Conservation (phyloP, 2,113 vertebrate species). For the Pteronura brasiliensis region DNA sequence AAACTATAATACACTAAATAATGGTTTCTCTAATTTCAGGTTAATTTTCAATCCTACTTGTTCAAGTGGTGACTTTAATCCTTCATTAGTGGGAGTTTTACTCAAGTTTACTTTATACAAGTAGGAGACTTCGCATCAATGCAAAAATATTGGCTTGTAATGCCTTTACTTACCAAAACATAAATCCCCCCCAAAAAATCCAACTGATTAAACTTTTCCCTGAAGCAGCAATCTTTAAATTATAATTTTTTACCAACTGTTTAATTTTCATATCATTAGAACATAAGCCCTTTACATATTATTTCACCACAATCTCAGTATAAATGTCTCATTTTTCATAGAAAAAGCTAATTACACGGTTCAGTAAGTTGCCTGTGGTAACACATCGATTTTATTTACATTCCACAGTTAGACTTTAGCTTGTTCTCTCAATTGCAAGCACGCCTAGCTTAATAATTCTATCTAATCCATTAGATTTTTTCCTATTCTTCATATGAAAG, state of each 20-base stretch:
- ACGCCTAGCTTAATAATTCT: slow-evolving; percentile 62
- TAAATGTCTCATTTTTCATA: slow-evolving; percentile 79
- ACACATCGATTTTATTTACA: slow-evolving; percentile 84
- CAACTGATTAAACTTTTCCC: slow-evolving; percentile 59
- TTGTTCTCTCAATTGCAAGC: slow-evolving; percentile 74
- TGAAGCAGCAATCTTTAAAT: slow-evolving; percentile 74
- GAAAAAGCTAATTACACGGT: slow-evolving; percentile 81
- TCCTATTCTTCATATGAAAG: slow-evolving; percentile 29
- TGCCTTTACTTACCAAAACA: not conserved
- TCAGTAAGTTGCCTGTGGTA: slow-evolving; percentile 80
- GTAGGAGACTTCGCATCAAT: slow-evolving; percentile 68
- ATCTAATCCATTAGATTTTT: slow-evolving; percentile 59
- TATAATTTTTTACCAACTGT: slow-evolving; percentile 77
- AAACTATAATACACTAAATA: not conserved
- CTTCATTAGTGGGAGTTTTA: slow-evolving; percentile 58
- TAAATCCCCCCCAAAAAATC: not conserved
- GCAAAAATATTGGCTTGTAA: slow-evolving; percentile 24
- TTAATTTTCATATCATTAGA: slow-evolving; percentile 82
- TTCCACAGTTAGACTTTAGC: slow-evolving; percentile 78
- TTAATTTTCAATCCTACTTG: slow-evolving; percentile 59
- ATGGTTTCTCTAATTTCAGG: slow-evolving; percentile 43
- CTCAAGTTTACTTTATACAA: slow-evolving; percentile 71
- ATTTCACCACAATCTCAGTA: slow-evolving; percentile 72
- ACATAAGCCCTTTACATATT: slow-evolving; percentile 74
- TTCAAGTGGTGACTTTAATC: not conserved